Evolutionary conservation across 2,888 invertebrate species (phyloP).

Genomic region (Parapristionchus giblindavisi): DNA sequence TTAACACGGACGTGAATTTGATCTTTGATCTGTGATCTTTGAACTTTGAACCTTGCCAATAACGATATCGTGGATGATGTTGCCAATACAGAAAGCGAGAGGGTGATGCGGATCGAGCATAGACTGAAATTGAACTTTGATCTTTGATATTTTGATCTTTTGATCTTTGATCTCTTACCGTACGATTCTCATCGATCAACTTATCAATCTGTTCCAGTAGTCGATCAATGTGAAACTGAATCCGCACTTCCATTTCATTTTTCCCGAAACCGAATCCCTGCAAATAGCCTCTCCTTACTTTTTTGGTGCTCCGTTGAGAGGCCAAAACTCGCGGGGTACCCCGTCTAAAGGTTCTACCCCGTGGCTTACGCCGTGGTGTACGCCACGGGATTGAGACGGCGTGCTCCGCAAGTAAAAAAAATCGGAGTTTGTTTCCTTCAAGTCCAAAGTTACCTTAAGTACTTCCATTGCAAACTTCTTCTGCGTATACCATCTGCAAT

Average conservation of each 20-base stretch:
- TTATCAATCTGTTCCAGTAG: slow-evolving; percentile 42
- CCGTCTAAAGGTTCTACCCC: too few relatives aligned
- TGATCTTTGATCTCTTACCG: background rate
- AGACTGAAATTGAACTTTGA: slow-evolving; percentile 9
- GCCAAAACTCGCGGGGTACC: background rate
- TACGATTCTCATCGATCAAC: background rate
- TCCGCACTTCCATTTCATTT: slow-evolving; percentile 46
- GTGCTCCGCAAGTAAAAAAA: too few relatives aligned
- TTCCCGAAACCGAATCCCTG: slow-evolving; percentile 38
- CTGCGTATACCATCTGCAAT: slow-evolving; percentile 47
- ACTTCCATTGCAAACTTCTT: slow-evolving; percentile 51
- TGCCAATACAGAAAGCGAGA: slow-evolving; percentile 58
- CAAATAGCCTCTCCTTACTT: background rate
- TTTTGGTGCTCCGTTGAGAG: background rate
- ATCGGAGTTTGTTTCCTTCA: too few relatives aligned
- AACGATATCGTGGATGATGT: slow-evolving; percentile 61
- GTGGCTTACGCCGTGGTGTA: too few relatives aligned
- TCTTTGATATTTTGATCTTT: background rate
- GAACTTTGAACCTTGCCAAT: slow-evolving; percentile 57
- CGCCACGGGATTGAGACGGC: too few relatives aligned
- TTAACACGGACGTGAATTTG: slow-evolving; percentile 45
- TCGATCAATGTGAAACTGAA: slow-evolving; percentile 45
- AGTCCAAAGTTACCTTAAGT: slow-evolving; percentile 53
- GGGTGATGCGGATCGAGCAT: slow-evolving; percentile 43
- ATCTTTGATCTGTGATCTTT: too few relatives aligned